phyloP scores from a whole-genome alignment of 2,797 vertebrate genomes.

The Cichlasoma orientale region DNA sequence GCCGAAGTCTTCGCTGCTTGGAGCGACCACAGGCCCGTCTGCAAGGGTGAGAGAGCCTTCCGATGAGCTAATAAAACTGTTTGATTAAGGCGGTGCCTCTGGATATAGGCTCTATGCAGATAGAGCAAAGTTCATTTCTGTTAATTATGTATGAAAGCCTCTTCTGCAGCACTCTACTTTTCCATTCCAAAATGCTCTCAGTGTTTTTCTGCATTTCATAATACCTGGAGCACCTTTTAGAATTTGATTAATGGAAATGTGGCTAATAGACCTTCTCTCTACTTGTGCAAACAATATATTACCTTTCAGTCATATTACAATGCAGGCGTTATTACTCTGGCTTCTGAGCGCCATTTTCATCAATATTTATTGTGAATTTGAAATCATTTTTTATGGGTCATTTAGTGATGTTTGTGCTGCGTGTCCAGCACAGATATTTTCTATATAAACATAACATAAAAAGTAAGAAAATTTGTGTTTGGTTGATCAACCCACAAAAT shows the following conservation, averaged over 20 bases:
- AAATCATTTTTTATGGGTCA: slow-evolving; percentile 5
- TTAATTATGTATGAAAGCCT: slow-evolving; percentile 78
- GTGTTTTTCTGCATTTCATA: slow-evolving; percentile 58
- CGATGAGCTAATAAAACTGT: slow-evolving; percentile 70
- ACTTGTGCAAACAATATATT: slow-evolving; percentile 64
- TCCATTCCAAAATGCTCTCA: slow-evolving; percentile 44
- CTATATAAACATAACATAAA: neutral
- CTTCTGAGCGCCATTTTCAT: slow-evolving; percentile 26
- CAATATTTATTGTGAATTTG: slow-evolving; percentile 41
- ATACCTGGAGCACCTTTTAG: slow-evolving; percentile 69
- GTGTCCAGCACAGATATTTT: neutral
- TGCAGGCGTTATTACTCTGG: slow-evolving; percentile 47
- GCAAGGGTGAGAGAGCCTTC: slow-evolving; percentile 89
- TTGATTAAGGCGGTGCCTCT: slow-evolving; percentile 76
- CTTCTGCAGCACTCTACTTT: slow-evolving; percentile 51
- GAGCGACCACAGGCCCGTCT: slow-evolving; percentile 97
- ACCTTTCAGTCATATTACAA: slow-evolving; percentile 62
- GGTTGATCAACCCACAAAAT: too few species aligned
- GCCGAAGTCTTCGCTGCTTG: slow-evolving; percentile 98
- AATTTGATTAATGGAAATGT: slow-evolving; percentile 74
- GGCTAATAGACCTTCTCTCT: slow-evolving; percentile 60
- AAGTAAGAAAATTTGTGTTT: too few species aligned
- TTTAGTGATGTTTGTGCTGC: neutral
- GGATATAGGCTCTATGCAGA: slow-evolving; percentile 68
- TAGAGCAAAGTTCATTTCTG: slow-evolving; percentile 70